Conservation (phyloP, 2,797 vertebrate genomes). For the Tragelaphus oryx region DNA sequence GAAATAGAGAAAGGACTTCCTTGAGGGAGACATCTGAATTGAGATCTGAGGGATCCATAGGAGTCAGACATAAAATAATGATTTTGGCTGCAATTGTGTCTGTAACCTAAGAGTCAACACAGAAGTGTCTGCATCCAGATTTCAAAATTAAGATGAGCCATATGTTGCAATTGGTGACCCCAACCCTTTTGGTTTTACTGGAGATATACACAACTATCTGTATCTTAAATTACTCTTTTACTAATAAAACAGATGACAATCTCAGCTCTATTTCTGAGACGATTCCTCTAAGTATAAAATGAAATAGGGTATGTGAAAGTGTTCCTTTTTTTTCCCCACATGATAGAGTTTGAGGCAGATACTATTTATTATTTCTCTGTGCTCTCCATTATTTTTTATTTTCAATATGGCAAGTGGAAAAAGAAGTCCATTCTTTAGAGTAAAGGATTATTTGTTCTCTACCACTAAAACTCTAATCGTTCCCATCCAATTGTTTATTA, state of each 20-base stretch:
- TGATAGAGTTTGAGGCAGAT: neutral
- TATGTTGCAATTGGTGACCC: neutral
- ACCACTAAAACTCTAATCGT: neutral
- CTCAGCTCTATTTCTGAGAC: neutral
- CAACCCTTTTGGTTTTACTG: neutral
- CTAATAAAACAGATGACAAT: neutral
- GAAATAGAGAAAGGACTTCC: neutral
- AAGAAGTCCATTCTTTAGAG: neutral
- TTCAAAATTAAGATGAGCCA: neutral
- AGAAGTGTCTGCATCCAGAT: neutral
- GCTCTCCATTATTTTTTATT: neutral
- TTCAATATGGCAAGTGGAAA: neutral
- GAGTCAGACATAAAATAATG: neutral
- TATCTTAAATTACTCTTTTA: neutral
- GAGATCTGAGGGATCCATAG: neutral
- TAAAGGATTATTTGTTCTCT: neutral
- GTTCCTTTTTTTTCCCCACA: neutral
- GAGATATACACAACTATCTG: neutral
- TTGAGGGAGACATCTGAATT: neutral
- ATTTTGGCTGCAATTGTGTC: neutral
- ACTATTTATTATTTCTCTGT: neutral
- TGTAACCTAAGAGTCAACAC: neutral
- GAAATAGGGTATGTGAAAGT: neutral
- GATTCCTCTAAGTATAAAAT: neutral
- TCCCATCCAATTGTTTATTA: neutral